These are phyloP conservation scores for Cecropterus lyciades DNA, from an alignment of 1,140 invertebrate species.

Conservation along the genomic window DNA sequence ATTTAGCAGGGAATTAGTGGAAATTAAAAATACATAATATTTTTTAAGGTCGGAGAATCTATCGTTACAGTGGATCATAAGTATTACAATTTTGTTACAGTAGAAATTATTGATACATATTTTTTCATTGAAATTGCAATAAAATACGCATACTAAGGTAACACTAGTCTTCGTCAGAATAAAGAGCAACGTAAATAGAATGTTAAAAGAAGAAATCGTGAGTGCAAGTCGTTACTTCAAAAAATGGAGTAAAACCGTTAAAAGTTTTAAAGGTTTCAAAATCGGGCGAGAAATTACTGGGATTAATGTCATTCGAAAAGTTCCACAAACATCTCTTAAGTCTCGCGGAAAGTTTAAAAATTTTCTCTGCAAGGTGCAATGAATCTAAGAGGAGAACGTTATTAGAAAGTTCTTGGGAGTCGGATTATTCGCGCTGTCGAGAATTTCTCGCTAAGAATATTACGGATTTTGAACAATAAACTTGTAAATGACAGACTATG, in stretches of 20 bases:
- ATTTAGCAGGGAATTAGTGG: too few relatives aligned
- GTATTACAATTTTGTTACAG: too few relatives aligned
- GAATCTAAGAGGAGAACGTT: constrained; percentile 61
- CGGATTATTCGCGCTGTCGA: constrained; percentile 48
- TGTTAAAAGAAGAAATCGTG: not conserved
- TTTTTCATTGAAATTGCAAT: too few relatives aligned
- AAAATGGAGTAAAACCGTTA: constrained; percentile 4
- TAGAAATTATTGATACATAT: too few relatives aligned
- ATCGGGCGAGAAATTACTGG: constrained; percentile 50
- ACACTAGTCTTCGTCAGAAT: too few relatives aligned
- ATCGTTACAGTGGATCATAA: too few relatives aligned
- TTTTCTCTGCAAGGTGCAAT: constrained; percentile 65
- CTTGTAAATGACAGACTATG: too few relatives aligned
- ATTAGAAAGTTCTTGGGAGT: constrained; percentile 63
- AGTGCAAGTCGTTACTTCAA: not conserved
- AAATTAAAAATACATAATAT: too few relatives aligned
- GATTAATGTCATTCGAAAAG: constrained; percentile 66
- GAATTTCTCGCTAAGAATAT: constrained; percentile 51
- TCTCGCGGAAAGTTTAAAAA: constrained; percentile 54
- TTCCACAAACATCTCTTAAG: constrained; percentile 61
- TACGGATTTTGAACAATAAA: constrained; percentile 35
- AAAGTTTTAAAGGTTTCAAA: constrained; percentile 45
- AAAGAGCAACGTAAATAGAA: too few relatives aligned
- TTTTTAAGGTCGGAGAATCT: too few relatives aligned
- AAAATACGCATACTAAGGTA: too few relatives aligned